A percentile compares a stretch with the other conserved stretches of the same genome.
Conservation (phyloP, 2,888 invertebrate genomes). For the Keiferia lycopersicella region DNA sequence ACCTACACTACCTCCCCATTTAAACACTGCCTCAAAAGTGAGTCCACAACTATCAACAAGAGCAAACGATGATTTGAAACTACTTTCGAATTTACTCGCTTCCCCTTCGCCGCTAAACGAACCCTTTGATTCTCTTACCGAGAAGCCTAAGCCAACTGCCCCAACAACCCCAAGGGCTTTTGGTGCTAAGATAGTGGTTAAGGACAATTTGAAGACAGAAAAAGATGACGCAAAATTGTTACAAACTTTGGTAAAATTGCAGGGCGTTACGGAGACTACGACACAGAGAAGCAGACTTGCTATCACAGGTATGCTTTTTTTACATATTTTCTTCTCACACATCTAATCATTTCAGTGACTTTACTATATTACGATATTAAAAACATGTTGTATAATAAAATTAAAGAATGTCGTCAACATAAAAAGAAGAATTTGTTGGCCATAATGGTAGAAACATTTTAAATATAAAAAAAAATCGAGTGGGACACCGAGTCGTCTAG, state of each 20-base stretch:
- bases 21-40: conserved; percentile 55
- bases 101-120: conserved; percentile 65
- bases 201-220: conserved; percentile 62
- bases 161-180: conserved; percentile 56
- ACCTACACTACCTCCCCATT: conserved; percentile 57
- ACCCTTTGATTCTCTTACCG: conserved; percentile 61
- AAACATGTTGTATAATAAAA: too few species aligned
- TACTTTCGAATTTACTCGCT: conserved; percentile 64
- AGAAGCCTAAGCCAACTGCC: conserved; percentile 45
- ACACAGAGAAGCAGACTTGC: conserved; percentile 67
- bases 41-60: conserved; percentile 52
- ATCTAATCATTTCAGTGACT: background rate
- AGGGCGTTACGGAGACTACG: conserved; percentile 71
- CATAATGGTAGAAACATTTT: background rate
- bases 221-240: conserved; percentile 72
- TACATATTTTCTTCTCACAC: background rate
- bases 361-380: too few species aligned
- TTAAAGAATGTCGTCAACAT: background rate
- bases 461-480: background rate
- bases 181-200: conserved; percentile 67
- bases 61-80: conserved; percentile 56
- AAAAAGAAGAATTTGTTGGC: too few species aligned
- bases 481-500: too few species aligned
- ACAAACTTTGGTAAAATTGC: conserved; percentile 75
- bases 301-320: conserved; percentile 60